Evolutionary conservation across 1,140 invertebrate genomes (phyloP).

Genomic region (Steinernema feltiae): DNA sequence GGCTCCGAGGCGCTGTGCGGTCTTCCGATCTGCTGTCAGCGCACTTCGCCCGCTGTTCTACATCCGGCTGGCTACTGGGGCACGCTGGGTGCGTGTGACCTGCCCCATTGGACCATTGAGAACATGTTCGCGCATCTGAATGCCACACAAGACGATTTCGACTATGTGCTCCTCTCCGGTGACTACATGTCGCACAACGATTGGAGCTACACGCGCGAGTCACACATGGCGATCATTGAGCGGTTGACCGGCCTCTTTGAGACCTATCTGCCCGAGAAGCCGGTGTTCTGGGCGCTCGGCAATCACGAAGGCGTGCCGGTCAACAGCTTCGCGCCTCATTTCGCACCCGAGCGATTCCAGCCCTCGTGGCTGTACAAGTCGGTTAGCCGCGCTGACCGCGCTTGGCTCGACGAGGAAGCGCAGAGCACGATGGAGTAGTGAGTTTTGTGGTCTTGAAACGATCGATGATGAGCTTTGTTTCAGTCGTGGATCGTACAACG

Average conservation of each 20-base stretch:
- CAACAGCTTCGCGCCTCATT: conserved; percentile 55
- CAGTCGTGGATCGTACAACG: conserved; percentile 51
- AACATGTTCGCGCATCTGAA: conserved; percentile 51
- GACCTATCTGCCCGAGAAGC: conserved; percentile 45
- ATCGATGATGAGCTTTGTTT: conserved; percentile 18
- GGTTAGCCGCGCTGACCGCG: conserved; percentile 34
- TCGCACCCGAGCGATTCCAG: conserved; percentile 47
- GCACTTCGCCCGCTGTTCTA: conserved; percentile 1
- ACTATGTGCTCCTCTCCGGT: conserved; percentile 49
- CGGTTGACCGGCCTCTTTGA: conserved; percentile 40
- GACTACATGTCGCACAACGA: conserved; percentile 52
- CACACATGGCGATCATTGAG: conserved; percentile 34
- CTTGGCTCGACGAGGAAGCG: conserved; percentile 40
- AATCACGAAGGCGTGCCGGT: conserved; percentile 58
- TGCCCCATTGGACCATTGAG: conserved; percentile 46
- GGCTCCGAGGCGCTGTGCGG: conserved; percentile 59
- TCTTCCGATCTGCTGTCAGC: conserved; percentile 61
- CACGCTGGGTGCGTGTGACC: conserved; percentile 49
- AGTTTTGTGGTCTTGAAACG: conserved; percentile 21
- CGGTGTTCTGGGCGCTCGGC: conserved; percentile 54
- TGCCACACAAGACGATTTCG: conserved; percentile 44
- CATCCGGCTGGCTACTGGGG: conserved; percentile 53
- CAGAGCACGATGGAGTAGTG: conserved; percentile 40
- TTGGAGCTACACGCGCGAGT: conserved; percentile 49
- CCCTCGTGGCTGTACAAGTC: conserved; percentile 53